Percentiles rank a stretch among this genome's conserved stretches.
Evolutionary conservation across 2,797 vertebrate species (phyloP).

Genomic region (Podargus strigoides): DNA sequence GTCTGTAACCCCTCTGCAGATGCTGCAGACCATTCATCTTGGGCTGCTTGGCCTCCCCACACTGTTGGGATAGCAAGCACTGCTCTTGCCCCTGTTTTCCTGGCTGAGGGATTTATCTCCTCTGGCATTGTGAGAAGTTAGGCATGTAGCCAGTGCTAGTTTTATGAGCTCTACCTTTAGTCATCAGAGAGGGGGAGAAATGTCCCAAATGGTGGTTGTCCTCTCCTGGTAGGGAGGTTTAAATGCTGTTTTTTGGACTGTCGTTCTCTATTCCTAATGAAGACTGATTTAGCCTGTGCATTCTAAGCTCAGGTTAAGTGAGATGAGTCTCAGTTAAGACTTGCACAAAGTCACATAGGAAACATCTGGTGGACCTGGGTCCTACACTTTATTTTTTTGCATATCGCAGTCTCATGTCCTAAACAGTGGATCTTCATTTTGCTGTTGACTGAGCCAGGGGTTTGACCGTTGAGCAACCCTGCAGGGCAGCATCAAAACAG

Average conservation of each 20-base stretch:
- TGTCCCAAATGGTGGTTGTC: not conserved
- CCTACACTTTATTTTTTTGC: rapidly evolving
- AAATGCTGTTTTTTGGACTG: not conserved
- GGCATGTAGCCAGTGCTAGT: rapidly evolving
- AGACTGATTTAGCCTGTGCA: not conserved
- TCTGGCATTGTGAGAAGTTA: rapidly evolving
- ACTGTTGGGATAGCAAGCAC: rapidly evolving
- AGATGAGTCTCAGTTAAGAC: not conserved
- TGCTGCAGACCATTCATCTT: not conserved
- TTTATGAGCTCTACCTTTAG: not conserved
- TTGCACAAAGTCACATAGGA: not conserved
- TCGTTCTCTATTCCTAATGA: not conserved
- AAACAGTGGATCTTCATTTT: not conserved
- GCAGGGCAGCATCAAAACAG: not conserved
- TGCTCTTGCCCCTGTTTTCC: not conserved
- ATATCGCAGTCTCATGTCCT: rapidly evolving
- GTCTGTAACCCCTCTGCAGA: rapidly evolving
- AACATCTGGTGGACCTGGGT: not conserved
- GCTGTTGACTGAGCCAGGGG: not conserved
- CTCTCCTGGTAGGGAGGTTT: not conserved
- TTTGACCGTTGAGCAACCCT: not conserved
- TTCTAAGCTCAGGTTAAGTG: not conserved
- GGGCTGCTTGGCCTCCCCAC: not conserved
- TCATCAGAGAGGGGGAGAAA: not conserved
- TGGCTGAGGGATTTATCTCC: not conserved